phyloP scores from a whole-genome alignment of 2,797 vertebrate genomes.

The Sebastiscus albofasciatus region DNA sequence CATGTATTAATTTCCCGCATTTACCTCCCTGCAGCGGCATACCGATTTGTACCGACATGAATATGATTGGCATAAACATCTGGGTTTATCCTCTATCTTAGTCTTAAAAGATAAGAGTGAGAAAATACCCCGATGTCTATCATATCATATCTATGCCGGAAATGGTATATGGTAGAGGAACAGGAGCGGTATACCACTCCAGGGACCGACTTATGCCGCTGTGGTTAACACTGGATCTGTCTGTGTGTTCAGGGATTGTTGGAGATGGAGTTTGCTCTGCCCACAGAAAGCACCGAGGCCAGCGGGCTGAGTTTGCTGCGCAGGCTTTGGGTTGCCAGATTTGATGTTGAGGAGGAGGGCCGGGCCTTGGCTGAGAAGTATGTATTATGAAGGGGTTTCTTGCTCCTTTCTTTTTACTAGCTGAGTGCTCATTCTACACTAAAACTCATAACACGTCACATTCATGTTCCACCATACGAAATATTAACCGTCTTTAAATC shows the following conservation, averaged over 20 bases:
- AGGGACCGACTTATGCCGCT: no score
- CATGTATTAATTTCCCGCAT: no score
- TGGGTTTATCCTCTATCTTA: no score
- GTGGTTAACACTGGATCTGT: neutral
- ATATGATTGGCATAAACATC: no score
- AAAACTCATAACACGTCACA: neutral
- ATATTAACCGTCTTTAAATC: neutral
- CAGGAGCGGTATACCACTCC: no score
- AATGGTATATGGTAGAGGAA: no score
- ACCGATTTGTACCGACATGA: no score
- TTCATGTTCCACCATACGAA: neutral
- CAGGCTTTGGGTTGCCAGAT: constrained; percentile 95
- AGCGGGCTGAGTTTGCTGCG: constrained; percentile 91
- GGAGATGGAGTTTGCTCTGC: constrained; percentile 94
- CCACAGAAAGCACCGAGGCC: constrained; percentile 89
- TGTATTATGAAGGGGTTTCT: constrained; percentile 13
- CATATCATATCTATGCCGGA: no score
- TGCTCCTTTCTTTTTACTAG: neutral
- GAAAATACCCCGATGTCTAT: no score
- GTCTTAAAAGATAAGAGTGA: no score
- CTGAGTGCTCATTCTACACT: neutral
- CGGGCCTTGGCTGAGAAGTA: constrained; percentile 89
- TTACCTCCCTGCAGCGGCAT: no score
- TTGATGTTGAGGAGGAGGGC: constrained; percentile 93
- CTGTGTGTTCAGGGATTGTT: constrained; percentile 85